Percentiles rank a stretch among this genome's conserved stretches.
Evolutionary conservation across 2,888 invertebrate genomes (phyloP).

Genomic region (Aporophyla nigra): DNA sequence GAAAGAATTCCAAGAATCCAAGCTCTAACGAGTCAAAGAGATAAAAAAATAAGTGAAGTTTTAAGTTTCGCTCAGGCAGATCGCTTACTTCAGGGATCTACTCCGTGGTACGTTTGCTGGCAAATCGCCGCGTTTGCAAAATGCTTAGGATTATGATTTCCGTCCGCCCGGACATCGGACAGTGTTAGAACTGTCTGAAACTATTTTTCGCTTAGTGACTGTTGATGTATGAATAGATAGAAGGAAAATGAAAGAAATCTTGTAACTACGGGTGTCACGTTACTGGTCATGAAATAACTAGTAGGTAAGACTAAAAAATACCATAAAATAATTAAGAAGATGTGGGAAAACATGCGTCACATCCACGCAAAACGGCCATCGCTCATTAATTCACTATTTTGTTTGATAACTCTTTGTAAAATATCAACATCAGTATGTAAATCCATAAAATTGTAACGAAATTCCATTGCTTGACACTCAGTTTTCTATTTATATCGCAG

Average conservation of each 20-base stretch:
- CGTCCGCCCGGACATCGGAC: constrained; percentile 48
- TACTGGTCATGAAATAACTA: no score
- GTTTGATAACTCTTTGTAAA: no score
- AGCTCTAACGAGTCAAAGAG: constrained; percentile 50
- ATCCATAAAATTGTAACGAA: neutral
- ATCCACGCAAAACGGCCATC: no score
- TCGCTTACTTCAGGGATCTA: constrained; percentile 48
- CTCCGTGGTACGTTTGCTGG: constrained; percentile 31
- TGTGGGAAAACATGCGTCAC: no score
- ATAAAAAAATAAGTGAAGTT: constrained; percentile 28
- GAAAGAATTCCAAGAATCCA: constrained; percentile 51
- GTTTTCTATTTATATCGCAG: neutral
- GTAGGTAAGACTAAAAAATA: no score
- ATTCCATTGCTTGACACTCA: neutral
- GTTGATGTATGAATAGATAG: neutral
- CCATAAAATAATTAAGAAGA: no score
- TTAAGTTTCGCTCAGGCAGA: constrained; percentile 19
- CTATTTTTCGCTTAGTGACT: constrained; percentile 34
- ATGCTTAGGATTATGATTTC: constrained; percentile 62
- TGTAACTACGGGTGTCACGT: neutral
- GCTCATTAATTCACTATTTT: no score
- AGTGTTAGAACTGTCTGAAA: constrained; percentile 36
- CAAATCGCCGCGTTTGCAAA: constrained; percentile 60
- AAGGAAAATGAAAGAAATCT: neutral
- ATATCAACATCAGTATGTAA: neutral